phyloP scores from a whole-genome alignment of 2,797 vertebrate genomes.

The Amniataba percoides region DNA sequence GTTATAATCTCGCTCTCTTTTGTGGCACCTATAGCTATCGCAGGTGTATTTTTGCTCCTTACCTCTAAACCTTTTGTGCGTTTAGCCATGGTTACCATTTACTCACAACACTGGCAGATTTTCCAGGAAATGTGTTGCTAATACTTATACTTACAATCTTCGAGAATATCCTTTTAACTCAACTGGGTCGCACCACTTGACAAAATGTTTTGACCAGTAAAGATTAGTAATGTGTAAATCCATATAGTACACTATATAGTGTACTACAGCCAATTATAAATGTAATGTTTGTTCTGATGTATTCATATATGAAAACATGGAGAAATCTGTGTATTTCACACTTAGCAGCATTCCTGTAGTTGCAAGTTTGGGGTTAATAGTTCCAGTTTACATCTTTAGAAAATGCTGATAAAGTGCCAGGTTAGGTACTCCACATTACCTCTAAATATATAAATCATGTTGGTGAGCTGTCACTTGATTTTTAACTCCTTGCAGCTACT shows the following conservation, averaged over 20 bases:
- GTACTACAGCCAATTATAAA: neutral
- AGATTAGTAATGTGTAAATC: neutral
- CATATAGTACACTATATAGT: too few relatives aligned
- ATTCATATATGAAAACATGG: neutral
- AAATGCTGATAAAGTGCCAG: neutral
- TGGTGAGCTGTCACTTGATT: too few relatives aligned
- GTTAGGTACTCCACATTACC: neutral
- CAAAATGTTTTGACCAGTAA: neutral
- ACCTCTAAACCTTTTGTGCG: too few relatives aligned
- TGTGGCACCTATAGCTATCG: too few relatives aligned
- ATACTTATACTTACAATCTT: too few relatives aligned
- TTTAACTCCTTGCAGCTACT: too few relatives aligned
- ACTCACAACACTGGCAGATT: too few relatives aligned
- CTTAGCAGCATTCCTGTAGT: neutral
- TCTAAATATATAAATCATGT: neutral
- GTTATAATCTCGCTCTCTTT: too few relatives aligned
- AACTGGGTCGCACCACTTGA: neutral
- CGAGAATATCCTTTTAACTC: too few relatives aligned
- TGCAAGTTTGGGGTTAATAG: neutral
- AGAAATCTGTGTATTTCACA: neutral
- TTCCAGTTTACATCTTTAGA: neutral
- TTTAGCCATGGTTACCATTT: too few relatives aligned
- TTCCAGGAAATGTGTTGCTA: too few relatives aligned
- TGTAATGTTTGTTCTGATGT: neutral
- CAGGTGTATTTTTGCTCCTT: too few relatives aligned